Evolutionary conservation across 1,140 invertebrate species (phyloP), one percentile per base, ranked within the genome.

Genomic region (Pinna nobilis): DNA sequence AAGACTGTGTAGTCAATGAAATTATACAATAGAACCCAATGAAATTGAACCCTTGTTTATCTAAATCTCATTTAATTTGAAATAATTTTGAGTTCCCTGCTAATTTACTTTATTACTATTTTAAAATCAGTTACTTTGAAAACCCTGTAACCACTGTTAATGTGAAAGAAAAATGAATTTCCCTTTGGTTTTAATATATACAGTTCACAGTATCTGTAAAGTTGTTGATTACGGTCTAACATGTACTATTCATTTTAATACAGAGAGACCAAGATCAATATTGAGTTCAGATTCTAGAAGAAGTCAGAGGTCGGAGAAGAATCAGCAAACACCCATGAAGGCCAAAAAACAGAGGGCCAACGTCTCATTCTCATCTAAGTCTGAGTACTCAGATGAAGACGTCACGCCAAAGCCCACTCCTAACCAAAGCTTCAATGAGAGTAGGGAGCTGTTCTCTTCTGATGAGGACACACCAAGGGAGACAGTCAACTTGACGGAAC

Each of bases 391-490:
- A 25, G 73, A 70, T 37, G 73, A 75, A 30, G 66, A 75, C 20
- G 20, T 66, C n/a, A 75, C 73, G 20, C 73, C 73, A 13, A 61
- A 37, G 23, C 49, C 49, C 7, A 72, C 70, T 15, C 70, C 70
- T 13, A 70, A 75, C 39, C 49, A 59, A 39, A 75, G 73, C 51
- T 70, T 65, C 32, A 60, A 57, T 41, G 57, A 63, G 20, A 70
- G 67, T 32, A 51, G 65, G 30, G 63, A 76, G n/a, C 30, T 71
- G 18, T 67, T 67, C 18, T 73, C 67, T 9, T 73, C 70, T 44
- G 76, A 66, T 33, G 76, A 77, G 18, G 60, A 57, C 35, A 73
- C 76, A 9, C 69, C 70, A 25, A 53, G 69, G 9, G 59, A 61
- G 25, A 33, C 37, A 11, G 23, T n/a, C n/a, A 61, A 37, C 35